Evolutionary conservation across 30 jellyfish, hydroid and myxozoan species (phyloP).

Genomic region (Aurelia aurita): DNA sequence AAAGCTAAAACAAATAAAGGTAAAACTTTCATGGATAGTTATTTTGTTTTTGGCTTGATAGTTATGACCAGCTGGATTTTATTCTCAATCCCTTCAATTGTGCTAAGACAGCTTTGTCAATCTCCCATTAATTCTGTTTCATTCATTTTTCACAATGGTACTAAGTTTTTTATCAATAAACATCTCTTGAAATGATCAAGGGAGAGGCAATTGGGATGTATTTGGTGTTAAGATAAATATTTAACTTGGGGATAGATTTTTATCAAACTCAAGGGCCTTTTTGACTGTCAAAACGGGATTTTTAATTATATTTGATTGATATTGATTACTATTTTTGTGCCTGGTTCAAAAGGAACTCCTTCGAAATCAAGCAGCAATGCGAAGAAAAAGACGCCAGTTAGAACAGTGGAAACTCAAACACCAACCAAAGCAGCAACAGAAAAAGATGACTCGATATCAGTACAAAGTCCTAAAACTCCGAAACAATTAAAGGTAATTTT

Average conservation of each 20-base stretch:
- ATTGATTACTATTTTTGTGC: not conserved
- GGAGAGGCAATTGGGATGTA: too few species aligned
- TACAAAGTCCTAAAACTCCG: conserved; percentile 42
- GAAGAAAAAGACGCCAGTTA: conserved; percentile 35
- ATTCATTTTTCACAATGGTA: too few species aligned
- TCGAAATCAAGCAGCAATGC: not conserved
- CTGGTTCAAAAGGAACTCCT: not conserved
- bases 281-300: not conserved
- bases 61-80: not conserved
- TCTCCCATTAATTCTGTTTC: too few species aligned
- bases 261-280: too few species aligned
- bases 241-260: too few species aligned
- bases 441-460: not conserved
- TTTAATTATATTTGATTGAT: not conserved
- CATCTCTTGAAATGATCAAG: too few species aligned
- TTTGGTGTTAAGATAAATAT: too few species aligned
- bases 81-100: too few species aligned
- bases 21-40: not conserved
- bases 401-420: conserved; percentile 68
- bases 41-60: not conserved
- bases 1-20: not conserved
- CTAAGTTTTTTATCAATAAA: too few species aligned
- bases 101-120: too few species aligned
- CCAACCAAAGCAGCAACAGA: conserved; percentile 35
- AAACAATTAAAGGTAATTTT: conserved; percentile 7